Percentiles rank a stretch among this genome's conserved stretches.
Evolutionary conservation across 2,888 invertebrate species (phyloP).

Genomic region (Icerya purchasi): DNA sequence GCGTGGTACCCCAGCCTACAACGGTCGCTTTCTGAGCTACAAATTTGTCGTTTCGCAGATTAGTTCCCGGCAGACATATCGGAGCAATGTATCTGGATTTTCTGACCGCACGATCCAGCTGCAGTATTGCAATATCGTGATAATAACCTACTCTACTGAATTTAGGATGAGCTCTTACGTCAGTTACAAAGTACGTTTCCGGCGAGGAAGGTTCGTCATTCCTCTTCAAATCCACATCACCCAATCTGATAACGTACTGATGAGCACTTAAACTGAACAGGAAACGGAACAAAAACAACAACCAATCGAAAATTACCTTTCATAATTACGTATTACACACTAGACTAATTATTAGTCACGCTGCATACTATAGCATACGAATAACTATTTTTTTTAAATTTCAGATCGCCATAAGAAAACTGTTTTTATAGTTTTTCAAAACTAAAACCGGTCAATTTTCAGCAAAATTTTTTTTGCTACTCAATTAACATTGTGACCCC

Average conservation of each 20-base stretch:
- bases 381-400: too few relatives aligned
- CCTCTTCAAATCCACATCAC: constrained; percentile 65
- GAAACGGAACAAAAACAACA: background rate
- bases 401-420: too few relatives aligned
- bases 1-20: constrained; percentile 81
- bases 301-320: too few relatives aligned
- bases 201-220: constrained; percentile 70
- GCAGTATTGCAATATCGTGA: constrained; percentile 77
- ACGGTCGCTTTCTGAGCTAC: constrained; percentile 61
- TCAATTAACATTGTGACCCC: too few relatives aligned
- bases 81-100: constrained; percentile 71
- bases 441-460: too few relatives aligned
- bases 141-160: constrained; percentile 82
- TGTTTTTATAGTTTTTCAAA: too few relatives aligned
- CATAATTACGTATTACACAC: too few relatives aligned
- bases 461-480: too few relatives aligned
- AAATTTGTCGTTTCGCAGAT: constrained; percentile 34
- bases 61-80: constrained; percentile 49
- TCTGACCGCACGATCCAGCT: constrained; percentile 46
- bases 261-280: constrained; percentile 53
- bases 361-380: too few relatives aligned
- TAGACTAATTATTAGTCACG: too few relatives aligned
- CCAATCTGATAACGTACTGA: constrained; percentile 71
- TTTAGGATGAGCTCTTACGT: constrained; percentile 59
- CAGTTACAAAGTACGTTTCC: constrained; percentile 51